A percentile compares a stretch with the other conserved stretches of the same genome.
Conservation (phyloP, 2,113 vertebrate species). For the Esox niger region DNA sequence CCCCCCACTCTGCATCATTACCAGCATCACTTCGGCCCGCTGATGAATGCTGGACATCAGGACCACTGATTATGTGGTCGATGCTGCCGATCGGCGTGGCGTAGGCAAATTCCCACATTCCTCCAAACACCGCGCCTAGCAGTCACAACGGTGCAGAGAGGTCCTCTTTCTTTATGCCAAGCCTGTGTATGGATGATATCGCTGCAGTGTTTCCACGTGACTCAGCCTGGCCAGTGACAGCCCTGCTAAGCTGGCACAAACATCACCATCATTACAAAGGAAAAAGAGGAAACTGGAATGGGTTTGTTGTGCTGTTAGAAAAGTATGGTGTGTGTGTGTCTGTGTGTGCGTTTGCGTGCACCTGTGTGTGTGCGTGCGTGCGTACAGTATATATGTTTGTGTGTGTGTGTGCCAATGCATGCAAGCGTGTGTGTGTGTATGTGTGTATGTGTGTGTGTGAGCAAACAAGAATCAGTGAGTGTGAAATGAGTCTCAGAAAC, state of each 20-base stretch:
- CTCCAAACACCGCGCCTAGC: slow-evolving; percentile 33
- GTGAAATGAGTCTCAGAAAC: slow-evolving; percentile 62
- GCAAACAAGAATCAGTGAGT: slow-evolving; percentile 59
- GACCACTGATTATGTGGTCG: slow-evolving; percentile 38
- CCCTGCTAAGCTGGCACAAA: slow-evolving; percentile 41
- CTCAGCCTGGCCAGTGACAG: slow-evolving; percentile 53
- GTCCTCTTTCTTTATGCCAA: slow-evolving; percentile 36
- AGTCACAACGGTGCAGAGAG: slow-evolving; percentile 25
- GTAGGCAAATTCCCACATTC: slow-evolving; percentile 31
- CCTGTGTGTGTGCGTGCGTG: background rate
- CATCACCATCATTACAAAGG: slow-evolving; percentile 43
- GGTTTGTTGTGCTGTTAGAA: slow-evolving; percentile 21
- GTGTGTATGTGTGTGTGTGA: slow-evolving; percentile 6
- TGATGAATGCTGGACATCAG: slow-evolving; percentile 38
- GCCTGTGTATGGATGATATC: slow-evolving; percentile 53
- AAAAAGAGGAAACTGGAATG: slow-evolving; percentile 42
- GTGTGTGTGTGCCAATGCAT: slow-evolving; percentile 10
- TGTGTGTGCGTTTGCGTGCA: slow-evolving; percentile 5
- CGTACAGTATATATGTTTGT: slow-evolving; percentile 22
- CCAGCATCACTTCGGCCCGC: slow-evolving; percentile 20
- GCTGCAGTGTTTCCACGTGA: slow-evolving; percentile 29
- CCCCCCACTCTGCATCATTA: slow-evolving; percentile 27
- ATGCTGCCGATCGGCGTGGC: slow-evolving; percentile 35
- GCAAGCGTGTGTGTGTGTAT: slow-evolving; percentile 1
- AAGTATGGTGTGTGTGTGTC: slow-evolving; percentile 28